These are phyloP conservation scores for Limenitis camilla DNA, from an alignment of 2,888 invertebrate species.

Conservation along the genomic window DNA sequence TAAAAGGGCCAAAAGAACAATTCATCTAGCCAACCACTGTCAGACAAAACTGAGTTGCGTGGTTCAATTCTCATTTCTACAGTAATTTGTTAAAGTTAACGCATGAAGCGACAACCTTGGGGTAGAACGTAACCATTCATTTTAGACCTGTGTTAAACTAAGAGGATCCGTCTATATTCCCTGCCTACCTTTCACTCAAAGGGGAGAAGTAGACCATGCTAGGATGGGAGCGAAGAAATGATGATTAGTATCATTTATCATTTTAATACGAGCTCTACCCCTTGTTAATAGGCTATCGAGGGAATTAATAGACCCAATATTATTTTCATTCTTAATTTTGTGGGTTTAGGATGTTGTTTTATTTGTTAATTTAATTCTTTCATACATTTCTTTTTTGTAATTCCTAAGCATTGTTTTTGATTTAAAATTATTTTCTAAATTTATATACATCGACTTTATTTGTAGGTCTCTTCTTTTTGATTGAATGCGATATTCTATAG, in stretches of 20 bases:
- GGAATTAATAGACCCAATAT: conserved; percentile 67
- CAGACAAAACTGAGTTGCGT: conserved; percentile 48
- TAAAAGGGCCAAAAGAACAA: conserved; percentile 54
- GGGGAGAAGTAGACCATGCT: conserved; percentile 26
- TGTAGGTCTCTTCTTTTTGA: no score
- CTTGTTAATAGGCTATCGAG: conserved; percentile 63
- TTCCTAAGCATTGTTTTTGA: no score
- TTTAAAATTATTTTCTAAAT: no score
- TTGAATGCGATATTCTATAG: no score
- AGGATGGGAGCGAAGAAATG: conserved; percentile 44
- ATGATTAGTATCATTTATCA: conserved; percentile 70
- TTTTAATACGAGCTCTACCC: conserved; percentile 67
- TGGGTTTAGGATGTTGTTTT: conserved; percentile 38
- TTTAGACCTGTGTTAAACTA: conserved; percentile 29
- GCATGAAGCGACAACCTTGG: conserved; percentile 49
- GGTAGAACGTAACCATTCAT: conserved; percentile 45
- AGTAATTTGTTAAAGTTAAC: conserved; percentile 71
- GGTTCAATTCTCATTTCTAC: conserved; percentile 51
- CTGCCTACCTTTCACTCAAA: conserved; percentile 1
- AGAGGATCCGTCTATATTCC: conserved; percentile 4
- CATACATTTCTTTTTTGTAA: no score
- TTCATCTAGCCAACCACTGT: conserved; percentile 52
- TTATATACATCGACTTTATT: no score
- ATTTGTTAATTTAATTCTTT: conserved; percentile 22
- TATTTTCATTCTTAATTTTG: conserved; percentile 68